Percentiles rank a stretch among this genome's conserved stretches.
Conservation (phyloP, 2,113 vertebrate species). For the Parotia lawesii region DNA sequence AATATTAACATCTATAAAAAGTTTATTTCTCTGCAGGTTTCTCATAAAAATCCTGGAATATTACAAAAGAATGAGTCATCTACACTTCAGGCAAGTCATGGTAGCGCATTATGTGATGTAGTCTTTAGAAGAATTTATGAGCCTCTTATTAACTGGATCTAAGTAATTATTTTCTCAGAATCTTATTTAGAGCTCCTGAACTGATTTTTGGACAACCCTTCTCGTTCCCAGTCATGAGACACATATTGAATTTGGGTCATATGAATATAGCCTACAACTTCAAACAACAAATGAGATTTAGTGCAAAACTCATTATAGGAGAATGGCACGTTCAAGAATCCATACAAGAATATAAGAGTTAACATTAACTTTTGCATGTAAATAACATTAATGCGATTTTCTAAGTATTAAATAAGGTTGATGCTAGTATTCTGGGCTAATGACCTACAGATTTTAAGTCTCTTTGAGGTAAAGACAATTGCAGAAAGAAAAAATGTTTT, state of each 20-base stretch:
- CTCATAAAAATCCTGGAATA: not conserved
- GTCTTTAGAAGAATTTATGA: not conserved
- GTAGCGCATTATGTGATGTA: not conserved
- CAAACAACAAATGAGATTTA: not conserved
- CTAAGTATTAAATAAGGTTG: not conserved
- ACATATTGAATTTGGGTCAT: not conserved
- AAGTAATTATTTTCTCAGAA: not conserved
- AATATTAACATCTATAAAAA: not conserved
- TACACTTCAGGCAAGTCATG: not conserved
- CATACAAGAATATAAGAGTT: not conserved
- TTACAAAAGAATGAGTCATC: not conserved
- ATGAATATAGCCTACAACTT: not conserved
- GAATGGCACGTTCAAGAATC: not conserved
- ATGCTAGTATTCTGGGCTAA: not conserved
- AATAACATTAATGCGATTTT: not conserved
- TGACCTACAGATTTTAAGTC: not conserved
- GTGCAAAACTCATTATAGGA: not conserved
- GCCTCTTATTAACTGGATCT: not conserved
- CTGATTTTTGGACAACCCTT: not conserved
- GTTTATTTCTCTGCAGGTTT: not conserved
- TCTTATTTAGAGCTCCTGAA: not conserved
- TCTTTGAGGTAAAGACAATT: not conserved
- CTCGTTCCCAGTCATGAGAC: not conserved
- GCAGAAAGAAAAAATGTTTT: not conserved
- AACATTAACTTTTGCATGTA: not conserved